These are phyloP conservation scores for Nephotettix cincticeps DNA, from an alignment of 1,140 invertebrate species.

Conservation along the genomic window DNA sequence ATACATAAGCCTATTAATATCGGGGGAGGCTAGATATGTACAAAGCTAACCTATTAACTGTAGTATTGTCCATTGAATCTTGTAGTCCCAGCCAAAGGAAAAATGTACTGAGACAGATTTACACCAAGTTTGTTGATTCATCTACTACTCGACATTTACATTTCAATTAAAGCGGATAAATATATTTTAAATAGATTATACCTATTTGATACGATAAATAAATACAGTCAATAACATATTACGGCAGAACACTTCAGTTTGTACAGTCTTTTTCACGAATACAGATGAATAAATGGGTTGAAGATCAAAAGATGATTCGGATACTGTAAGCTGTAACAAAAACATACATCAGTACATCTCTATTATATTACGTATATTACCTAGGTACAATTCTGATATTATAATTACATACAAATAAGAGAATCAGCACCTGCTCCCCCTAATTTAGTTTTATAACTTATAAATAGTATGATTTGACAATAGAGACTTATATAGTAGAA, in stretches of 20 bases:
- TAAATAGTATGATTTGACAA: neutral
- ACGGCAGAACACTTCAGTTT: neutral
- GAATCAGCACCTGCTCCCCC: neutral
- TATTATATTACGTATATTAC: neutral
- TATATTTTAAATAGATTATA: no score
- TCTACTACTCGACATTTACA: neutral
- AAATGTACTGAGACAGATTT: neutral
- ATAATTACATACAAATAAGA: neutral
- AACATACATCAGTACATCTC: neutral
- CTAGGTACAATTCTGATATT: neutral
- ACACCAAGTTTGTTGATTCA: neutral
- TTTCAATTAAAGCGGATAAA: neutral
- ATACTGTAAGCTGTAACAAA: slow-evolving; percentile 2
- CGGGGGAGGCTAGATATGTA: neutral
- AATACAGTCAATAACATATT: neutral
- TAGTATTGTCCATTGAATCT: slow-evolving; percentile 5
- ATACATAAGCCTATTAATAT: slow-evolving; percentile 1
- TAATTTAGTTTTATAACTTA: neutral
- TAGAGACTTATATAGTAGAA: neutral
- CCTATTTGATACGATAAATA: neutral
- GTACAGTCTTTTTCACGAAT: neutral
- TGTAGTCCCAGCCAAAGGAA: neutral
- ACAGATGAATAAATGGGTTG: neutral
- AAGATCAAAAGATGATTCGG: neutral
- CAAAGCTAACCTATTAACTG: slow-evolving; percentile 1